Evolutionary conservation across 2,888 invertebrate genomes (phyloP), one percentile per base, ranked within the genome.

Genomic region (Idaea straminata): DNA sequence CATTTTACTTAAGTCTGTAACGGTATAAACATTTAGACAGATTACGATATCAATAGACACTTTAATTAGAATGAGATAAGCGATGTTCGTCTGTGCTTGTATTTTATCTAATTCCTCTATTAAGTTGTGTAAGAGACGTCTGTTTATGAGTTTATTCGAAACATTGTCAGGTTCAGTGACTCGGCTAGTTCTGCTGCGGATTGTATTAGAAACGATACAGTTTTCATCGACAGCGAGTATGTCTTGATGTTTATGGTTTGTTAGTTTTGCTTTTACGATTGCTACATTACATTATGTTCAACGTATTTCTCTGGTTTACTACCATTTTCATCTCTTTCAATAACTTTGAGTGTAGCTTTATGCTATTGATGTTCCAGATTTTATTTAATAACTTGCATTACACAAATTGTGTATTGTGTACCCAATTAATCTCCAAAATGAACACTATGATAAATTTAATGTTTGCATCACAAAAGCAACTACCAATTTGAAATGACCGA

Each of bases 91-190:
- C 47, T 47, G 47, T 47, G 47, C 47, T 47, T 47, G 10, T 47
- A 47, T 10, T 7, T 47, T 47, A 47, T 47, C 47, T 47, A 47
- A 47, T 47, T 47, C 47, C 47, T 47, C 47, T 47, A 47, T 47
- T 47, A 47, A 47, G 47, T 47, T 47, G 47, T 47, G 47, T 47
- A 47, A 47, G 47, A 47, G 47, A 47, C 47, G 47, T 13, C 62
- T 57, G 66, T 64, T 68, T 61, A 63, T 66, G 15, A 58, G 71
- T 76, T 76, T 58, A 67, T 67, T 63, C 62, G 61, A 47, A 66
- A 62, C 35, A 60, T 62, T 76, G 75, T 76, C 78, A 77, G 77
- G 78, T 81, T 82, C 83, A 81, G 69, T 81, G 80, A 78, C 75
- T 79, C 71, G 72, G 70, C 74, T 79, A 47, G 47, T 47, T 47